phyloP scores from a whole-genome alignment of 2,888 invertebrate species.

The Apotomis capreana region DNA sequence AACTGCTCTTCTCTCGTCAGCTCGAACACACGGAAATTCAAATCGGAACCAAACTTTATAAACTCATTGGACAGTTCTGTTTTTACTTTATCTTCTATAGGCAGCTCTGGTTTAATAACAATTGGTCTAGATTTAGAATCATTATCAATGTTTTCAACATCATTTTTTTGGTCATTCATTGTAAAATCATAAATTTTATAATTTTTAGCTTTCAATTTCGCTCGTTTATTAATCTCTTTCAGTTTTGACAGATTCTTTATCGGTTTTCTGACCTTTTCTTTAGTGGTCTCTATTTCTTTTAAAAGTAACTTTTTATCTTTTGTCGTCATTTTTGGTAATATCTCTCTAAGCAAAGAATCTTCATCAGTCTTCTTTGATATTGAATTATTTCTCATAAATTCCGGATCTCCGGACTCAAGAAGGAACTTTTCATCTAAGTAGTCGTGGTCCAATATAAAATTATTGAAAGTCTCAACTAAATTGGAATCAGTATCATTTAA shows the following conservation, averaged over 20 bases:
- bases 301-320: slow-evolving; percentile 9
- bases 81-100: neutral
- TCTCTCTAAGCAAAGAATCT: slow-evolving; percentile 30
- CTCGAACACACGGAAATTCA: slow-evolving; percentile 28
- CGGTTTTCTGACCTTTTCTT: neutral
- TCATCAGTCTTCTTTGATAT: slow-evolving; percentile 14
- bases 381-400: slow-evolving; percentile 23
- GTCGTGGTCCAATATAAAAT: slow-evolving; percentile 30
- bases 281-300: neutral
- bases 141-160: neutral
- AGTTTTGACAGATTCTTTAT: slow-evolving; percentile 8
- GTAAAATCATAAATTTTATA: neutral
- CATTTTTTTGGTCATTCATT: neutral
- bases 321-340: slow-evolving; percentile 18
- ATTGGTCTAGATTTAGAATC: slow-evolving; percentile 1
- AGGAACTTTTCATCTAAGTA: slow-evolving; percentile 33
- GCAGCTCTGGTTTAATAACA: slow-evolving; percentile 10
- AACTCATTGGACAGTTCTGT: slow-evolving; percentile 6
- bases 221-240: slow-evolving; percentile 9
- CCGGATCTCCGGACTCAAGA: slow-evolving; percentile 18
- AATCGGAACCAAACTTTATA: slow-evolving; percentile 27
- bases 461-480: slow-evolving; percentile 33
- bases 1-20: slow-evolving; percentile 40
- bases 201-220: neutral
- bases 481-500: slow-evolving; percentile 35